phyloP scores from a whole-genome alignment of 2,113 vertebrate genomes.

The Poicephalus meyeri region DNA sequence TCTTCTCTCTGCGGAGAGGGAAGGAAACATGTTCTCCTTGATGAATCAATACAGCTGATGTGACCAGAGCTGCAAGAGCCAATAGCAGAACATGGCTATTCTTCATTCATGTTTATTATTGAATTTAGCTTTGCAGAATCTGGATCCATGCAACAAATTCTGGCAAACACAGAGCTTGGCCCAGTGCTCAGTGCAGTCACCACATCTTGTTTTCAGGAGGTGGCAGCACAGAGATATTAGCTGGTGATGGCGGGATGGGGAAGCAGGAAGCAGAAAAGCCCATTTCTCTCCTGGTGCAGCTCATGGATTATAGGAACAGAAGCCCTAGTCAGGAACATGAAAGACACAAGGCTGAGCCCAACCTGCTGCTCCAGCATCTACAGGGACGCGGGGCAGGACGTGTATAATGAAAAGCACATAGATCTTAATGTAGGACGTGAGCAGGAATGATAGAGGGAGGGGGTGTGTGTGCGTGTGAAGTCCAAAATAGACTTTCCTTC shows the following conservation, averaged over 20 bases:
- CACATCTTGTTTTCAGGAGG: background rate
- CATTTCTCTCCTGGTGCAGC: background rate
- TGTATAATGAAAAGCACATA: background rate
- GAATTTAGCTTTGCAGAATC: background rate
- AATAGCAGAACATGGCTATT: background rate
- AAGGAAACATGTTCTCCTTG: background rate
- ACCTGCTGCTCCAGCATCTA: background rate
- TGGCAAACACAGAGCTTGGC: background rate
- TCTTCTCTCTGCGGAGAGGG: background rate
- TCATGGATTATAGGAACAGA: background rate
- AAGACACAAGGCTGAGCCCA: background rate
- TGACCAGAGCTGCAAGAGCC: background rate
- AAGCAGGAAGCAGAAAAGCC: background rate
- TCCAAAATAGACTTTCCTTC: background rate
- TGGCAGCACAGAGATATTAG: accelerated
- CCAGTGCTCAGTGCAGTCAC: background rate
- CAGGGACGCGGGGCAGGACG: background rate
- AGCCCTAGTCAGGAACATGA: background rate
- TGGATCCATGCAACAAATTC: background rate
- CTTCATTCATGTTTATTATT: background rate
- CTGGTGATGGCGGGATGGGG: too few species aligned
- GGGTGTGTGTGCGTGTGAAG: background rate
- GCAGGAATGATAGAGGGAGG: background rate
- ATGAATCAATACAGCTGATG: background rate
- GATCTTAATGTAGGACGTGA: background rate